phyloP scores from a whole-genome alignment of 2,888 invertebrate species.

The Argyra leucocephala region DNA sequence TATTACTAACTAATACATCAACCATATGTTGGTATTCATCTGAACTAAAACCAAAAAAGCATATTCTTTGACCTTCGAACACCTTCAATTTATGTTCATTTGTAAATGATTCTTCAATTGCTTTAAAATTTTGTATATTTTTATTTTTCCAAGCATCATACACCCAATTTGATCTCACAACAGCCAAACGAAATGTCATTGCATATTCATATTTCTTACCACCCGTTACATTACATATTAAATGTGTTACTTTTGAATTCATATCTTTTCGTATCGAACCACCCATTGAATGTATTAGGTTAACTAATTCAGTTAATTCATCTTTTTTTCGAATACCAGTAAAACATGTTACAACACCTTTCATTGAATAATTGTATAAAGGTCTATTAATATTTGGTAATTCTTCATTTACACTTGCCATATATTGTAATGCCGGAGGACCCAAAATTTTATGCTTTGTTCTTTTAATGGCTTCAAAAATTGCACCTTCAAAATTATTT shows the following conservation, averaged over 20 bases:
- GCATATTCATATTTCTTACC: constrained; percentile 93
- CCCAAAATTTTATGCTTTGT: constrained; percentile 64
- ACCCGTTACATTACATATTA: constrained; percentile 79
- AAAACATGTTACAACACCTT: constrained; percentile 79
- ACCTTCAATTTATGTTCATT: constrained; percentile 71
- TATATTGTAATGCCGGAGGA: constrained; percentile 67
- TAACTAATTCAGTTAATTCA: constrained; percentile 79
- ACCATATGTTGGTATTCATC: constrained; percentile 89
- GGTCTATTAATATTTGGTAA: constrained; percentile 67
- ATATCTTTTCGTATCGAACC: constrained; percentile 89
- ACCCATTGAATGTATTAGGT: constrained; percentile 91
- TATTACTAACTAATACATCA: constrained; percentile 77
- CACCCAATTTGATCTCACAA: constrained; percentile 83
- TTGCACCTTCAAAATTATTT: constrained; percentile 57
- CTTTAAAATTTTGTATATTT: constrained; percentile 58
- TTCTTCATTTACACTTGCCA: constrained; percentile 60
- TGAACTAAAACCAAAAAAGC: constrained; percentile 80
- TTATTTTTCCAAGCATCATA: constrained; percentile 76
- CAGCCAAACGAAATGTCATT: constrained; percentile 76
- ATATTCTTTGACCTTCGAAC: constrained; percentile 76
- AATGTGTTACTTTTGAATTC: constrained; percentile 79
- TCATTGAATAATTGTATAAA: constrained; percentile 79
- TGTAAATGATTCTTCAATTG: constrained; percentile 59
- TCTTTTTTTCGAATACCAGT: constrained; percentile 84
- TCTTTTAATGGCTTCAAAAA: constrained; percentile 55